Conservation (phyloP, 2,888 invertebrate genomes). For the Catocala nupta region DNA sequence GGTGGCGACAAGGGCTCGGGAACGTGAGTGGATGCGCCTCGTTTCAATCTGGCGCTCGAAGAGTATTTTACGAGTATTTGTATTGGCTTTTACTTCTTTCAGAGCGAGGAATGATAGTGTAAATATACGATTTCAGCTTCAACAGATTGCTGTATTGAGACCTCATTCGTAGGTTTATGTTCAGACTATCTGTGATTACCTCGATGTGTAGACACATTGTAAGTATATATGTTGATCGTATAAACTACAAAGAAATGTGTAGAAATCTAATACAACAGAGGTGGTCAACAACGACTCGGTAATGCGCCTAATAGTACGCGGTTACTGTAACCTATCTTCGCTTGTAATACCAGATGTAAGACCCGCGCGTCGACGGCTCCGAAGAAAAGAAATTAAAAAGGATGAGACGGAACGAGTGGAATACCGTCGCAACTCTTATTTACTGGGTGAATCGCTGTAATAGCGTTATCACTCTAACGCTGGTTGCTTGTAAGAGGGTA, state of each 20-base stretch:
- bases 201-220: neutral
- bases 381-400: too few species aligned
- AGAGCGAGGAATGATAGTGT: slow-evolving; percentile 51
- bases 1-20: slow-evolving; percentile 70
- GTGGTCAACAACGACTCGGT: too few species aligned
- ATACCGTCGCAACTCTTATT: too few species aligned
- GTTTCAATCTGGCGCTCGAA: slow-evolving; percentile 57
- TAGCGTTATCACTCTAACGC: too few species aligned
- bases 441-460: too few species aligned
- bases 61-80: slow-evolving; percentile 56
- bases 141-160: slow-evolving; percentile 37
- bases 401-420: too few species aligned
- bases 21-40: slow-evolving; percentile 65
- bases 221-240: neutral
- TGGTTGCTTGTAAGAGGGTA: too few species aligned
- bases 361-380: too few species aligned
- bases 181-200: neutral
- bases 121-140: slow-evolving; percentile 49
- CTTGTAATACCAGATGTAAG: too few species aligned
- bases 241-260: neutral
- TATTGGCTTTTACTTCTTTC: slow-evolving; percentile 56
- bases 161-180: slow-evolving; percentile 35
- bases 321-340: too few species aligned
- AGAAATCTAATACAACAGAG: too few species aligned
- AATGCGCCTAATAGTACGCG: too few species aligned